Conservation (phyloP, 2,888 invertebrate species). For the Acronicta psi region DNA sequence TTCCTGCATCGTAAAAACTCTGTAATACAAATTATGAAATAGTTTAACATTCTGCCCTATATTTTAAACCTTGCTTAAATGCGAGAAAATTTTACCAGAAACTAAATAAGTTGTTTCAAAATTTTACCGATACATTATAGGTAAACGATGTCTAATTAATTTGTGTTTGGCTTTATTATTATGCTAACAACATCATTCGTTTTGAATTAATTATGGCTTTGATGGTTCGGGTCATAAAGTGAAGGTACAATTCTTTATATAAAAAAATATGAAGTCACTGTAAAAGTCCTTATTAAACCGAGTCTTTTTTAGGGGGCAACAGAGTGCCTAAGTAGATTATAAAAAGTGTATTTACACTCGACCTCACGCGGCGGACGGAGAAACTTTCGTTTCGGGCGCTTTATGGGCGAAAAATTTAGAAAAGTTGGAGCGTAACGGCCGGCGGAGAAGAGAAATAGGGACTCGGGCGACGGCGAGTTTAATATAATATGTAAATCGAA, state of each 20-base stretch:
- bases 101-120: slow-evolving; percentile 42
- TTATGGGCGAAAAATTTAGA: slow-evolving; percentile 89
- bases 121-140: slow-evolving; percentile 39
- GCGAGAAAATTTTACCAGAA: slow-evolving; percentile 38
- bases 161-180: slow-evolving; percentile 45
- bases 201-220: no score
- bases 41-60: slow-evolving; percentile 18
- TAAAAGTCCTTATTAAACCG: slow-evolving; percentile 76
- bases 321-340: slow-evolving; percentile 86
- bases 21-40: slow-evolving; percentile 11
- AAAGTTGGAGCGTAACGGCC: slow-evolving; percentile 88
- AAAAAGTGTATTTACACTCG: slow-evolving; percentile 88
- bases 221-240: slow-evolving; percentile 21
- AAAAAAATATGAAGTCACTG: slow-evolving; percentile 25
- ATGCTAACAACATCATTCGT: no score
- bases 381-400: slow-evolving; percentile 86
- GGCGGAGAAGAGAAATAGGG: slow-evolving; percentile 81
- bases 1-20: neutral
- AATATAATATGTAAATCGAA: slow-evolving; percentile 89
- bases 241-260: slow-evolving; percentile 3
- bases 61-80: slow-evolving; percentile 22
- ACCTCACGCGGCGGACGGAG: slow-evolving; percentile 83
- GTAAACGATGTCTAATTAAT: slow-evolving; percentile 50
- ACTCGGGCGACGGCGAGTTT: slow-evolving; percentile 80
- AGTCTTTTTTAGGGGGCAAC: slow-evolving; percentile 76